These are phyloP conservation scores for Cyclura pinguis DNA, from an alignment of 2,797 vertebrate genomes.

Conservation along the genomic window DNA sequence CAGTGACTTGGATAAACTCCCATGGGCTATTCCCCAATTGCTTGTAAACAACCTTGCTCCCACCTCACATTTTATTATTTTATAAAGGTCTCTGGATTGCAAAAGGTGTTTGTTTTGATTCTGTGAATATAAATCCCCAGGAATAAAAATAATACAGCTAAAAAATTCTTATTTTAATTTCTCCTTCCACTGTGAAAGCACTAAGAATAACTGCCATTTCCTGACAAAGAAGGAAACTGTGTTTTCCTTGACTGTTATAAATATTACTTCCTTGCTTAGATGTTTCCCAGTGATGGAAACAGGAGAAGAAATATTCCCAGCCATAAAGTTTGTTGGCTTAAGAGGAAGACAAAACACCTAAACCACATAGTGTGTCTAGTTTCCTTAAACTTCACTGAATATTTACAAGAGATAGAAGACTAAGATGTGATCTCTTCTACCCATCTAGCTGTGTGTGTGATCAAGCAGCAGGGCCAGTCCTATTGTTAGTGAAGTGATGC, in stretches of 20 bases:
- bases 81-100: constrained; percentile 73
- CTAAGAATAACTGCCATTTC: constrained; percentile 82
- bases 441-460: neutral
- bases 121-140: constrained; percentile 77
- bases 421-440: neutral
- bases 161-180: constrained; percentile 76
- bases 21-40: constrained; percentile 28
- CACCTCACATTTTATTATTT: constrained; percentile 64
- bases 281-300: constrained; percentile 73
- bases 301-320: constrained; percentile 71
- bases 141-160: constrained; percentile 71
- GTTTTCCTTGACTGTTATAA: constrained; percentile 82
- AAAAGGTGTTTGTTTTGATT: constrained; percentile 81
- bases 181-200: constrained; percentile 63
- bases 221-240: constrained; percentile 80
- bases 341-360: neutral
- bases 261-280: constrained; percentile 77
- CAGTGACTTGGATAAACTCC: neutral
- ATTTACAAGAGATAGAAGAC: constrained; percentile 54
- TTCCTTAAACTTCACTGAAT: constrained; percentile 36
- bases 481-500: neutral
- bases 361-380: constrained; percentile 12
- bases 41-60: constrained; percentile 57
- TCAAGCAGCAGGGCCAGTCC: neutral
- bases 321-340: neutral